Base-by-base conservation (phyloP, 2,113 vertebrate genomes). In the Empidonax traillii region DNA sequence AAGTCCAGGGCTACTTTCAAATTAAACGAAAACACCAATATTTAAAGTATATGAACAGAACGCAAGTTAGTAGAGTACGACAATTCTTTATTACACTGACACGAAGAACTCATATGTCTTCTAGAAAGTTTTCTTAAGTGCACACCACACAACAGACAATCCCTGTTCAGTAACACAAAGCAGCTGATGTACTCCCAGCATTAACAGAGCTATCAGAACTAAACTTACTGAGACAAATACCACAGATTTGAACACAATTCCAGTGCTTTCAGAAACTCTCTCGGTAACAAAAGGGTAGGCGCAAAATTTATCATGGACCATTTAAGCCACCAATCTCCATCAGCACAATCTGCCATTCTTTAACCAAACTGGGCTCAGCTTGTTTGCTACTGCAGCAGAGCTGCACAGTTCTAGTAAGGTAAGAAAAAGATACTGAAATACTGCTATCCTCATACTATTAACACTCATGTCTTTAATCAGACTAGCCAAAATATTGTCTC, bases 111-210 rank as follows among this genome's bases (percentile, higher is more conserved):
- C 13, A 12, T 23, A 8, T 7, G 4, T 43, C 39, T 77, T 37
- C 28, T 25, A 27, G 19, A 15, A 77, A 28, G 25, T 24, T 41
- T 52, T 55, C 28, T 28, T 25, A 37, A 0, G 0, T 11, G 61
- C 6, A 27, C 9, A 51, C 6, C 58, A 62, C 12, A 33, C 4
- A 73, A 9, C 53, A 62, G 8, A 33, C 3, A 73, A 61, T 41
- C 0, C 0, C n/a, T 62, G 51, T 4, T 88, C 56, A 51, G 16
- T 30, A 49, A 72, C 41, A 24, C 19, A 37, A 37, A 71, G 46
- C 15, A 93, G 28, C 13, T 91, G n/a, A 39, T 37, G 14, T 31
- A 46, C 8, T 77, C 30, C 23, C n/a, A 59, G 23, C 43, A 53
- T 21, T 59, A 78, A 85, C 4, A 62, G 6, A 55, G 28, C 39